Percentiles rank a stretch among this genome's conserved stretches.
Conservation (phyloP, 64 coral and sea anemone genomes). For the Acropora yongei region DNA sequence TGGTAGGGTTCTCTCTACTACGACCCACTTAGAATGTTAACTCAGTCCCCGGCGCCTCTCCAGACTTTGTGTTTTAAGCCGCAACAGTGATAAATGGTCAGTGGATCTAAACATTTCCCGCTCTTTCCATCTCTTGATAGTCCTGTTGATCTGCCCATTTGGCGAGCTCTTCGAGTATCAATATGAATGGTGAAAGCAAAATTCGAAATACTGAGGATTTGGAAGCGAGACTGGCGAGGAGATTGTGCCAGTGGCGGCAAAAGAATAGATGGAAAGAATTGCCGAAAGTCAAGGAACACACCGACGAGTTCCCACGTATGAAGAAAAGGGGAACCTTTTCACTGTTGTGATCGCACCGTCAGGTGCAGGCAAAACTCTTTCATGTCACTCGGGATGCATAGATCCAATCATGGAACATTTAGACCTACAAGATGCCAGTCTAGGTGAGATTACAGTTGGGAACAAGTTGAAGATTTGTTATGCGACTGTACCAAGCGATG, state of each 20-base stretch:
- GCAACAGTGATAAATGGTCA: not conserved
- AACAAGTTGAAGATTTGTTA: conserved; percentile 24
- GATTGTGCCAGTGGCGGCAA: conserved; percentile 8
- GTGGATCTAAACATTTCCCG: not conserved
- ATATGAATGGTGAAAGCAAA: not conserved
- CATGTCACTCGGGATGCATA: conserved; percentile 39
- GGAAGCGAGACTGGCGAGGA: conserved; percentile 32
- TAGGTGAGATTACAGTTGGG: not conserved
- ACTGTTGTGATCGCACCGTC: conserved; percentile 59
- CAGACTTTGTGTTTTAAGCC: not conserved
- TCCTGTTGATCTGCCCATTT: not conserved
- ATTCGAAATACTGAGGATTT: not conserved
- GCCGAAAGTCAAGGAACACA: conserved; percentile 57
- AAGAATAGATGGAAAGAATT: conserved; percentile 44
- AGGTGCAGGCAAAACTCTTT: conserved; percentile 65
- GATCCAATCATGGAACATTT: not conserved
- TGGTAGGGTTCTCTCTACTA: no score
- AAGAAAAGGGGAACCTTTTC: conserved; percentile 60
- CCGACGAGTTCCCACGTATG: conserved; percentile 51
- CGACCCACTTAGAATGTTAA: no score
- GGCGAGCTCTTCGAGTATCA: not conserved
- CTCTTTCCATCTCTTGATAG: not conserved
- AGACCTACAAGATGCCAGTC: conserved; percentile 9
- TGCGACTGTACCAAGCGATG: not conserved
- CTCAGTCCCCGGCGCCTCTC: not conserved